Evolutionary conservation across 2,888 invertebrate species (phyloP), one percentile per base, ranked within the genome.

Genomic region (Microctonus hyperodae): DNA sequence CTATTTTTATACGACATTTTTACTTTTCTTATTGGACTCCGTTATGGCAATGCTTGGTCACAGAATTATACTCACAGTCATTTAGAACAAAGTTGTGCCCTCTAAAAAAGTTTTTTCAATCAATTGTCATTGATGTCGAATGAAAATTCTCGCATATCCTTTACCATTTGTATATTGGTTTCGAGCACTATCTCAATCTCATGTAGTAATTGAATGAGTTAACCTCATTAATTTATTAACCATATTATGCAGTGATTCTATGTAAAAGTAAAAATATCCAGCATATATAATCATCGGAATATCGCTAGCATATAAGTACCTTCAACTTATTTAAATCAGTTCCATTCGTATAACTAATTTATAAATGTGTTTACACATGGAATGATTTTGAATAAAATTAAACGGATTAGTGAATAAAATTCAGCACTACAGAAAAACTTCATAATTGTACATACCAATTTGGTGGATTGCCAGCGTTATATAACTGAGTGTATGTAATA

Each of bases 391-490:
- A 51, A n/a, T n/a, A 22, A 51, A 59, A 44, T 25, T 59, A 4
- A 3, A 28, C 28, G 10, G 31, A 28, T 25, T 37, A 44, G n/a
- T n/a, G 28, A 22, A 11, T 51, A 65, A 60, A 58, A 65, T 51
- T 44, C 57, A 55, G 69, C 64, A 65, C 44, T 66, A 65, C 66
- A 68, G 71, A 72, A 74, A 77, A 79, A 70, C 78, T 78, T 70
- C 73, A 76, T n/a, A 75, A 76, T 72, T 76, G 75, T 74, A 73
- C 76, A 81, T 79, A 79, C 78, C 80, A 81, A 83, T 82, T 82
- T 82, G 79, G 79, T 79, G 69, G 70, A 71, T 69, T 78, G 81
- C 81, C 81, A 82, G 73, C 76, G 73, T 72, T 1, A 35, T 35
- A 64, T 31, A 65, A 68, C 68, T 67, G 68, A 75, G 70, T 70